phyloP scores from a whole-genome alignment of 2,113 vertebrate genomes.

The Brachypteracias leptosomus region DNA sequence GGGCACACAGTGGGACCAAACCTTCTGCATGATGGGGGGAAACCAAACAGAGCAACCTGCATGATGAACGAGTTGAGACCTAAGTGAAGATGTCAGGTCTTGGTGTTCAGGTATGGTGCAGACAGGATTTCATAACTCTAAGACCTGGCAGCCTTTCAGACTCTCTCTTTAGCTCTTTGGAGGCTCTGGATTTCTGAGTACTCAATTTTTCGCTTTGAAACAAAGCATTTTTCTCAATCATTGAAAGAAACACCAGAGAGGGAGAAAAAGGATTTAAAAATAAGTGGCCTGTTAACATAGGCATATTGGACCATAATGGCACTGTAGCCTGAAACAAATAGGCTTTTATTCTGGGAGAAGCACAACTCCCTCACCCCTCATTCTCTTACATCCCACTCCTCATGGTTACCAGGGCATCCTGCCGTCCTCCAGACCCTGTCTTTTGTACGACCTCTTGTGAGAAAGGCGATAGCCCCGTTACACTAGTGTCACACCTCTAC shows the following conservation, averaged over 20 bases:
- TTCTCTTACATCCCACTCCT: background rate
- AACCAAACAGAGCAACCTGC: background rate
- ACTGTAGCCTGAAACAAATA: background rate
- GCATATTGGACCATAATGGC: background rate
- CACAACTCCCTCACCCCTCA: background rate
- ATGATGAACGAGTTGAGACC: rapidly evolving
- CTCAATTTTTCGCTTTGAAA: background rate
- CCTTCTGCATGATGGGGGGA: background rate
- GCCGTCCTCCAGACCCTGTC: background rate
- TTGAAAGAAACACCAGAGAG: background rate
- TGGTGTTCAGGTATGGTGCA: background rate
- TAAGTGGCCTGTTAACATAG: background rate
- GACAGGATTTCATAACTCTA: background rate
- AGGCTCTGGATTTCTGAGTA: background rate
- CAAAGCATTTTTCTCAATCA: background rate
- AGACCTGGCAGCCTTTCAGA: background rate
- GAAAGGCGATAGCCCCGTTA: background rate
- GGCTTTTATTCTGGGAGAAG: background rate
- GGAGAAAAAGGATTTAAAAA: background rate
- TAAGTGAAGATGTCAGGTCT: background rate
- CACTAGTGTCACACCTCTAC: background rate
- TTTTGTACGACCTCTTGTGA: background rate
- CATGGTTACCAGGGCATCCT: background rate
- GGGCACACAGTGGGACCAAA: rapidly evolving
- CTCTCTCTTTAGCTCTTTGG: background rate